Evolutionary conservation across 2,888 invertebrate genomes (phyloP).

Genomic region (Drosophila yooni): DNA sequence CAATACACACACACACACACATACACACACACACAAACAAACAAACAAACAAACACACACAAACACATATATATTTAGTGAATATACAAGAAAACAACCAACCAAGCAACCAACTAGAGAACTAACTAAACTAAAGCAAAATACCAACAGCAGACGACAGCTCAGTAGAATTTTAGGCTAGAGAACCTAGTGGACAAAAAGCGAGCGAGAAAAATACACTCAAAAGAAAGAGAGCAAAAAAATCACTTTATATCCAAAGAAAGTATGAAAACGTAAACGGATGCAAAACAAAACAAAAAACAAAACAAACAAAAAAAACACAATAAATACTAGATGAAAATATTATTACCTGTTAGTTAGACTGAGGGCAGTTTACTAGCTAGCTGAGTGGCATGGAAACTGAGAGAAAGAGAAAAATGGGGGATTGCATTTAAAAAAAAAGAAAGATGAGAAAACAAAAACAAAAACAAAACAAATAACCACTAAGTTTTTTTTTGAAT

Average conservation of each 20-base stretch:
- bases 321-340: slow-evolving; percentile 61
- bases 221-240: slow-evolving; percentile 3
- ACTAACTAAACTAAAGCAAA: slow-evolving; percentile 44
- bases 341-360: slow-evolving; percentile 75
- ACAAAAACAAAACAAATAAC: slow-evolving; percentile 1
- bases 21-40: slow-evolving; percentile 30
- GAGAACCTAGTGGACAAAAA: slow-evolving; percentile 24
- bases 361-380: slow-evolving; percentile 64
- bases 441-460: neutral
- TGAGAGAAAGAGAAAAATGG: neutral
- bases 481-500: slow-evolving; percentile 17
- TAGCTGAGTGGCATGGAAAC: slow-evolving; percentile 33
- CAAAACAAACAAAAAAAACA: slow-evolving; percentile 26
- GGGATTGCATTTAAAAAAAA: slow-evolving; percentile 4
- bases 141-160: slow-evolving; percentile 39
- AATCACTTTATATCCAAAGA: slow-evolving; percentile 35
- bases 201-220: neutral
- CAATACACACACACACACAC: slow-evolving; percentile 46
- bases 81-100: slow-evolving; percentile 49
- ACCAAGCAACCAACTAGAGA: slow-evolving; percentile 54
- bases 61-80: slow-evolving; percentile 52
- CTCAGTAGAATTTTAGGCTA: slow-evolving; percentile 45
- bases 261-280: slow-evolving; percentile 2
- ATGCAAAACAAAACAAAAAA: slow-evolving; percentile 12
- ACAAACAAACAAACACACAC: slow-evolving; percentile 53